Base-by-base conservation (phyloP, 2,888 invertebrate genomes). In the Diploptera punctata region DNA sequence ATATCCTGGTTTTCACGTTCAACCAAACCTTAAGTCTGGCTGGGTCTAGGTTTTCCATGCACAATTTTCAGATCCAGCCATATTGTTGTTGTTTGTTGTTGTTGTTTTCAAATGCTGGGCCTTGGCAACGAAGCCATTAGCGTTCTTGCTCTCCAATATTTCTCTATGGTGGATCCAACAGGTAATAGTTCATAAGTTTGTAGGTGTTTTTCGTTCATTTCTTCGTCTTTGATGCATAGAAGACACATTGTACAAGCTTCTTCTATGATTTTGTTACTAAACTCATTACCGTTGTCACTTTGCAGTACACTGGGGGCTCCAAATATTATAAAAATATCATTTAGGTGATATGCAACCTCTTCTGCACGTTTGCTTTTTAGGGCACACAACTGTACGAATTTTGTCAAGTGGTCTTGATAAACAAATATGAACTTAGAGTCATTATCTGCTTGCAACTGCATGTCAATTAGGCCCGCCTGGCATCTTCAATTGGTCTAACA, bases 241-340 rank as follows among this genome's bases (percentile, higher is more conserved):
- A n/a, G n/a, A n/a, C n/a, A n/a, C n/a, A n/a, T n/a, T n/a, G n/a
- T n/a, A n/a, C n/a, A n/a, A n/a, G n/a, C n/a, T n/a, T n/a, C n/a
- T n/a, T n/a, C n/a, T n/a, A n/a, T n/a, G n/a, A n/a, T n/a, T n/a
- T n/a, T n/a, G n/a, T 19, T 19, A 2, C 19, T 13, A 18, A 21
- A 54, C 2, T 54, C 29, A 26, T 1, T 5, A 2, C 60, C n/a
- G 24, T 60, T 60, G n/a, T 60, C 60, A 60, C 26, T 60, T 60
- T 60, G 1, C 60, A 60, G 60, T 60, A 29, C 13, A 13, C 31
- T 26, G 24, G 60, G 31, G 24, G 60, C 26, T 0, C 26, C 1
- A 0, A 10, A 60, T 24, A 60, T 60, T 21, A 16, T 60, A 10
- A 60, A 60, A 60, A 60, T 60, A 60, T 60, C 60, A 60, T 21